Conservation (phyloP, 2,888 invertebrate species). For the Dicycla oo region DNA sequence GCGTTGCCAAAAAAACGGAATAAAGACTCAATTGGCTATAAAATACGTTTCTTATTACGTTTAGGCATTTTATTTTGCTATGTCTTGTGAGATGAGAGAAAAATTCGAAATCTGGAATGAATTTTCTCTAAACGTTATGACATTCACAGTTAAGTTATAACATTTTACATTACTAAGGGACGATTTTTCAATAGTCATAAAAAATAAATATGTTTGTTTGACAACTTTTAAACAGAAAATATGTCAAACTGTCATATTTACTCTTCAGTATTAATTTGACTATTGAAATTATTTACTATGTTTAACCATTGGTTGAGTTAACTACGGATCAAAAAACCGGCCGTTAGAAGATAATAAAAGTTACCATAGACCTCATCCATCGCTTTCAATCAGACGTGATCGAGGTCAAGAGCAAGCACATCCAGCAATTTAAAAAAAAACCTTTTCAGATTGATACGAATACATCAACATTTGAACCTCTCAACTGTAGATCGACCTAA, state of each 20-base stretch:
- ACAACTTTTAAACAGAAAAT: not conserved
- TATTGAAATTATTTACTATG: too few relatives aligned
- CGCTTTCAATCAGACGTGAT: too few relatives aligned
- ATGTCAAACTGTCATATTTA: not conserved
- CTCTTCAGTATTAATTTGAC: not conserved
- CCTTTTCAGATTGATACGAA: too few relatives aligned
- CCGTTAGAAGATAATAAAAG: not conserved
- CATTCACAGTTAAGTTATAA: too few relatives aligned
- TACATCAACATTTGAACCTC: too few relatives aligned
- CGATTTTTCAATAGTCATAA: not conserved
- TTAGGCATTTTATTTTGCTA: not conserved
- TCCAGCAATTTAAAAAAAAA: too few relatives aligned
- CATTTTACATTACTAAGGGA: too few relatives aligned
- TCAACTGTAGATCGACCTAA: too few relatives aligned
- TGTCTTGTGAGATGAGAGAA: constrained; percentile 5
- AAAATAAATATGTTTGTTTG: not conserved
- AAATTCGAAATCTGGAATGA: too few relatives aligned
- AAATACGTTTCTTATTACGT: constrained; percentile 35
- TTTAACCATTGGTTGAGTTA: too few relatives aligned
- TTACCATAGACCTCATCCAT: not conserved
- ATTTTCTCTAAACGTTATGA: not conserved
- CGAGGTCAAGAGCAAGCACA: too few relatives aligned
- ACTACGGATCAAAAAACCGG: too few relatives aligned
- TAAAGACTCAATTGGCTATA: constrained; percentile 49
- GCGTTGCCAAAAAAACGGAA: constrained; percentile 56